Base-by-base conservation (phyloP, 2,888 invertebrate species). In the Cheilosia scutellata region DNA sequence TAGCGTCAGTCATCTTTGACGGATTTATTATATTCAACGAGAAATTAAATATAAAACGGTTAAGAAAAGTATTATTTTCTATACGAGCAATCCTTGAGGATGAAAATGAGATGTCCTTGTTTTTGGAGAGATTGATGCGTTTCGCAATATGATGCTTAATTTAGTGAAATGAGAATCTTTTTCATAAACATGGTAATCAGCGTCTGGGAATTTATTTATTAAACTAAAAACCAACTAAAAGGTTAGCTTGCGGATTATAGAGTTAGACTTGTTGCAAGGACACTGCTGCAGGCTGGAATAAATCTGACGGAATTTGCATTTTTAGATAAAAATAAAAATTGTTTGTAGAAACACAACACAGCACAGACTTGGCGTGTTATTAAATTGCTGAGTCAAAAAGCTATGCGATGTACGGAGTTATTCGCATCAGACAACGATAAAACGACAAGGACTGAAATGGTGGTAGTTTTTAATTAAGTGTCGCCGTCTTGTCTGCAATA, bases 151-250 rank as follows among this genome's bases (percentile, higher is more conserved):
- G 65, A 71, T 63, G 29, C 70, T 49, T 58, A 76, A 63, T 42
- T 42, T 80, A 49, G 31, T 49, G 42, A 31, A 44, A 31, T 53
- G 33, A 49, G 37, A 68, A 49, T 33, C 57, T 40, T 27, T 37
- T 51, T 71, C 63, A 71, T 76, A 76, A 65, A 82, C 70, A 82
- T 82, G 82, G 63, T 76, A 76, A 82, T 76, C 82, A 82, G 58
- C 13, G 63, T 82, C 82, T 70, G 49, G 44, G 27, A 63, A 40
- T 68, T 62, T 68, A 51, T 75, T 70, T 70, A 58, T 44, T 37
- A 68, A 62, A 42, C 16, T 31, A 5, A 53, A 66, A 66, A 51
- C 25, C 47, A 20, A 47, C 7, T 47, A 9, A 7, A 3, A 42
- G 7, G n/a, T 40, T 65, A 31, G 68, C 60, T 53, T 37, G 25